A percentile compares a stretch with the other conserved stretches of the same genome.
Conservation (phyloP, 2,113 vertebrate genomes). For the Phocoena sinus region DNA sequence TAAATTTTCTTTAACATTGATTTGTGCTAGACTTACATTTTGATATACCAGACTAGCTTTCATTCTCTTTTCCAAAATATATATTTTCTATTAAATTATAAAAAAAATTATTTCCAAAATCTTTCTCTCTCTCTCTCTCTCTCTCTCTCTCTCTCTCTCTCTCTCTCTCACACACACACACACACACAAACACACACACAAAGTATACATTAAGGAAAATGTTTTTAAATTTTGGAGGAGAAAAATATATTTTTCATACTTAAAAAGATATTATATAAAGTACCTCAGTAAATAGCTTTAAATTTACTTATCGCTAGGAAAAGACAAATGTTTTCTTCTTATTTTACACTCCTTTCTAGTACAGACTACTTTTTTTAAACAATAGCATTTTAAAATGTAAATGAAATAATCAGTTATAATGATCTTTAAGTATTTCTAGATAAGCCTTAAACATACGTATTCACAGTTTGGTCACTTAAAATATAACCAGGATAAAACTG, state of each 20-base stretch:
- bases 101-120: neutral
- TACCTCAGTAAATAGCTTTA: neutral
- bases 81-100: constrained; percentile 13
- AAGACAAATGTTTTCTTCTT: neutral
- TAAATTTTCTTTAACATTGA: constrained; percentile 33
- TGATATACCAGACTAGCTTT: neutral
- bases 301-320: neutral
- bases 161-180: neutral
- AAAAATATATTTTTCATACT: neutral
- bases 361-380: neutral
- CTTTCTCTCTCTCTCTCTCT: neutral
- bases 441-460: neutral
- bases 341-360: neutral
- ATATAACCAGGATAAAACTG: neutral
- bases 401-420: neutral
- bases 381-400: neutral
- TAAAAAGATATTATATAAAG: neutral
- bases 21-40: constrained; percentile 13
- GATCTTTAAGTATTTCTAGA: neutral
- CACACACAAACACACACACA: neutral
- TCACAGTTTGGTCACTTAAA: neutral
- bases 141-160: too few relatives aligned
- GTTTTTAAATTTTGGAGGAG: neutral
- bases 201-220: neutral
- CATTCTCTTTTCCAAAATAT: constrained; percentile 25